Evolutionary conservation across 2,888 invertebrate species (phyloP).

Genomic region (Laothoe populi): DNA sequence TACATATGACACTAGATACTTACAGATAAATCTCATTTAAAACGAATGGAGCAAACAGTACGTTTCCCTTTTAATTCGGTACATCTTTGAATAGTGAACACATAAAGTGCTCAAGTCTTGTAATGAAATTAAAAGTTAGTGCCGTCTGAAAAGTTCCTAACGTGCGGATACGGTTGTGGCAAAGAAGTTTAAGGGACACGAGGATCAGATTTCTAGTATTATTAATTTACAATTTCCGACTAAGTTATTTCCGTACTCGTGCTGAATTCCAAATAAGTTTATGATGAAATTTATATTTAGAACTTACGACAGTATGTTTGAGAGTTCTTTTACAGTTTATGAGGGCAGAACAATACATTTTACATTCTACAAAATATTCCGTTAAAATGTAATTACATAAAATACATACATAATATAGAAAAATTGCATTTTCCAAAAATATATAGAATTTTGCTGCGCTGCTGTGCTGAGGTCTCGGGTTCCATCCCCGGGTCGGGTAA

Average conservation of each 20-base stretch:
- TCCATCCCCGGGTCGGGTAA: no score
- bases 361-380: no score
- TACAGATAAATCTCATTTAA: background rate
- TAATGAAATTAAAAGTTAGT: slow-evolving; percentile 70
- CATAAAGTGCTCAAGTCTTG: slow-evolving; percentile 29
- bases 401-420: no score
- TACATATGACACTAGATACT: no score
- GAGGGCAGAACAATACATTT: background rate
- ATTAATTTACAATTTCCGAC: slow-evolving; percentile 59
- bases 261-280: background rate
- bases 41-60: background rate
- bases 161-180: slow-evolving; percentile 41
- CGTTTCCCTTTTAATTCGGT: background rate
- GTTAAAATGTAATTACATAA: no score
- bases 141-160: slow-evolving; percentile 35
- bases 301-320: background rate
- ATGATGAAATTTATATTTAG: slow-evolving; percentile 1
- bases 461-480: no score
- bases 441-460: no score
- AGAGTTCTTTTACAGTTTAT: background rate
- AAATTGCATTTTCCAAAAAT: no score
- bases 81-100: slow-evolving; percentile 19
- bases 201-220: slow-evolving; percentile 53
- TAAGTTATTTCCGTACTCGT: background rate
- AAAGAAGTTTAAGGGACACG: slow-evolving; percentile 44